phyloP scores from a whole-genome alignment of 2,888 invertebrate species.

The Odontocerum albicorne region DNA sequence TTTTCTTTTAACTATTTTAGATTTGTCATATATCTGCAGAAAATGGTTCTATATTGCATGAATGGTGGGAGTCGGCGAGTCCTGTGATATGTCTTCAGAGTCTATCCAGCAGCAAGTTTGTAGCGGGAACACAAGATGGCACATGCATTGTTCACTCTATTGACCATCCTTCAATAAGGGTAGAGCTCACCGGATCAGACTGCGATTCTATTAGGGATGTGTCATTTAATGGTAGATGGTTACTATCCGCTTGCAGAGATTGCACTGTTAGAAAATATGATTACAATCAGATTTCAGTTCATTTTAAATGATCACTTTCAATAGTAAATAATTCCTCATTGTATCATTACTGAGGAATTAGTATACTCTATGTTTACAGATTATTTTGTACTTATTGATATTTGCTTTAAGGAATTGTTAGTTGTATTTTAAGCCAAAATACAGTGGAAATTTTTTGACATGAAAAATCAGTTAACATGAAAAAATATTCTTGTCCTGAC shows the following conservation, averaged over 20 bases:
- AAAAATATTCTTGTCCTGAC: too few relatives aligned
- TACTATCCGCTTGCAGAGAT: conserved; percentile 68
- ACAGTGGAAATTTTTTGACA: too few relatives aligned
- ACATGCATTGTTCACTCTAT: conserved; percentile 58
- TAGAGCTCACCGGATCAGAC: conserved; percentile 69
- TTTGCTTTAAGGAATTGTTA: too few relatives aligned
- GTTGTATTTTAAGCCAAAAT: too few relatives aligned
- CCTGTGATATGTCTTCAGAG: conserved; percentile 57
- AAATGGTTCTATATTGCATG: conserved; percentile 44
- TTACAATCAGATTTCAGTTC: conserved; percentile 52
- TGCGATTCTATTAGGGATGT: conserved; percentile 70
- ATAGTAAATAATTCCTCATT: too few relatives aligned
- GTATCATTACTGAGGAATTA: too few relatives aligned
- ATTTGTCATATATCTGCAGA: conserved; percentile 45
- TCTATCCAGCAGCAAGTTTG: conserved; percentile 54
- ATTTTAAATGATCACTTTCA: conserved; percentile 49
- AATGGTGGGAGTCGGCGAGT: conserved; percentile 59
- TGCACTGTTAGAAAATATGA: conserved; percentile 64
- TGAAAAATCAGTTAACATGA: too few relatives aligned
- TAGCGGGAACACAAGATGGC: conserved; percentile 65
- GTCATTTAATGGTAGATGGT: conserved; percentile 58
- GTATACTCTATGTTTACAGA: too few relatives aligned
- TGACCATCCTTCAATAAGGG: conserved; percentile 45
- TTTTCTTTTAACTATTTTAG: conserved; percentile 41
- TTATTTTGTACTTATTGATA: too few relatives aligned